phyloP scores from a whole-genome alignment of 2,797 vertebrate species.

The Emydoidea blandingii region DNA sequence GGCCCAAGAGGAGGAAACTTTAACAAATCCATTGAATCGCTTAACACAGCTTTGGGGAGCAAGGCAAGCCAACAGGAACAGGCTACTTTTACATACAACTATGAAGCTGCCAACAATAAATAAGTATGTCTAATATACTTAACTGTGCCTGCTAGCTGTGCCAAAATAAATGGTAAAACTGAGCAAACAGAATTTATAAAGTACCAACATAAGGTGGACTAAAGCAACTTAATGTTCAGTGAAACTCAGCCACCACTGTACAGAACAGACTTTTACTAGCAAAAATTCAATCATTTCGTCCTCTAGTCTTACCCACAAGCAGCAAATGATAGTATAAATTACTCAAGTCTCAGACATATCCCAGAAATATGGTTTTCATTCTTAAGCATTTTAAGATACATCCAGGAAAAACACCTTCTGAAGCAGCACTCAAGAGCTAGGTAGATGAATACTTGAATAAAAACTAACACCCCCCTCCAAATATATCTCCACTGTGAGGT shows the following conservation, averaged over 20 bases:
- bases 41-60: neutral
- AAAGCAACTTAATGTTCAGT: neutral
- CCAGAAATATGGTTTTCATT: constrained; percentile 52
- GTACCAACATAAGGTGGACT: neutral
- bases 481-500: constrained; percentile 56
- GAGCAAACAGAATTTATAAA: neutral
- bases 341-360: constrained; percentile 31
- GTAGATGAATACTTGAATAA: constrained; percentile 30
- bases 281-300: neutral
- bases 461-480: constrained; percentile 14
- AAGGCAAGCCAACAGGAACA: constrained; percentile 6
- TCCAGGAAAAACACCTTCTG: neutral
- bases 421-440: constrained; percentile 41
- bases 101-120: constrained; percentile 20
- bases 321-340: constrained; percentile 29
- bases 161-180: constrained; percentile 45
- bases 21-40: neutral
- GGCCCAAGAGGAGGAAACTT: neutral
- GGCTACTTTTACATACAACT: neutral
- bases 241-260: neutral
- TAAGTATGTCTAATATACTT: neutral
- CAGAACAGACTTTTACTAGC: neutral
- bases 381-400: constrained; percentile 3
- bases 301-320: neutral
- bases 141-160: neutral